Evolutionary conservation across 2,888 invertebrate species (phyloP).

Genomic region (Drosophila yooni): DNA sequence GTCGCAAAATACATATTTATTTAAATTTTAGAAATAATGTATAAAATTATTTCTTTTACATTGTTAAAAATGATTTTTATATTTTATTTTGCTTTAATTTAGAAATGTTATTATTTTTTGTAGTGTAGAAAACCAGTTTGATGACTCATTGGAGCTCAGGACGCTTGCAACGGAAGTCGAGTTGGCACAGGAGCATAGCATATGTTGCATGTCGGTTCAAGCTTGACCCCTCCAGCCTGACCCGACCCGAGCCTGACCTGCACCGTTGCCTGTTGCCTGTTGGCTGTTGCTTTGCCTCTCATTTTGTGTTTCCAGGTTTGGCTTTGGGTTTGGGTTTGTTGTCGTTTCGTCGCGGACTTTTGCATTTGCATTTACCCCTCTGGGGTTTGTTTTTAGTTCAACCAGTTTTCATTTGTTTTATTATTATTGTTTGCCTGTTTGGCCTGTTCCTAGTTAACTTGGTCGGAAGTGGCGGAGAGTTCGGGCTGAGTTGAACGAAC

Average conservation of each 20-base stretch:
- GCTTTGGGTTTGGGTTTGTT: conserved; percentile 17
- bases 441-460: conserved; percentile 22
- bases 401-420: conserved; percentile 38
- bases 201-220: conserved; percentile 32
- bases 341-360: conserved; percentile 30
- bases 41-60: too few relatives aligned
- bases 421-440: conserved; percentile 16
- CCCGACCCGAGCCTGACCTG: conserved; percentile 24
- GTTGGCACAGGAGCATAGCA: conserved; percentile 31
- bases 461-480: not conserved
- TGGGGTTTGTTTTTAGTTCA: conserved; percentile 25
- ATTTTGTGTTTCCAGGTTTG: conserved; percentile 12
- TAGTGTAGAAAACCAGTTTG: conserved; percentile 9
- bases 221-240: conserved; percentile 42
- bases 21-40: too few relatives aligned
- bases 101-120: not conserved
- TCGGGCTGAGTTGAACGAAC: conserved; percentile 52
- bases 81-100: too few relatives aligned
- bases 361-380: conserved; percentile 51
- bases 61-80: too few relatives aligned
- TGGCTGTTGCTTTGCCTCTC: conserved; percentile 29
- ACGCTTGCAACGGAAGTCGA: conserved; percentile 39
- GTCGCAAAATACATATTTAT: too few relatives aligned
- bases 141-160: conserved; percentile 48
- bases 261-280: conserved; percentile 36